These are phyloP conservation scores for Ailuropoda melanoleuca DNA, from an alignment of 2,113 vertebrate species.

Conservation along the genomic window DNA sequence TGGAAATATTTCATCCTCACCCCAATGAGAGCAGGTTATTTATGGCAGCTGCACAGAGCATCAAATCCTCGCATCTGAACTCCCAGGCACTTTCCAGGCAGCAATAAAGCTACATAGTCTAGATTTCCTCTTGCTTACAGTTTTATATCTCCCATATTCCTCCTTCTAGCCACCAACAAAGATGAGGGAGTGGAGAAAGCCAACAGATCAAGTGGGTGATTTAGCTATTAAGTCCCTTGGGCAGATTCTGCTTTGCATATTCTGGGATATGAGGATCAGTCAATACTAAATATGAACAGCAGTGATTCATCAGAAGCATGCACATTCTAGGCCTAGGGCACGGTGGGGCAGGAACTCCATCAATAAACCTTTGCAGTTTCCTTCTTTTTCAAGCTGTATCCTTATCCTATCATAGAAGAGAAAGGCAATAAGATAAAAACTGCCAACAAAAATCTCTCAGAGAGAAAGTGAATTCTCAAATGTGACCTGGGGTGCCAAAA, in stretches of 20 bases:
- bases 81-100: conserved; percentile 35
- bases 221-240: conserved; percentile 45
- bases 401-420: neutral
- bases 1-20: conserved; percentile 68
- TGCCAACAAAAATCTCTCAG: conserved; percentile 10
- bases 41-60: conserved; percentile 52
- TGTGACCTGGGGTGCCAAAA: conserved; percentile 29
- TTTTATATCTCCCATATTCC: conserved; percentile 25
- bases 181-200: conserved; percentile 10
- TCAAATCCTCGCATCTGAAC: conserved; percentile 2
- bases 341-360: neutral
- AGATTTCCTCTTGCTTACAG: conserved; percentile 36
- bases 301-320: conserved; percentile 42
- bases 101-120: neutral
- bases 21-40: conserved; percentile 57
- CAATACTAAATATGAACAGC: conserved; percentile 51
- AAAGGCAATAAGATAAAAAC: conserved; percentile 38
- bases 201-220: conserved; percentile 55
- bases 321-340: neutral
- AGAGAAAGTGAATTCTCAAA: conserved; percentile 57
- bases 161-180: conserved; percentile 48
- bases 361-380: conserved; percentile 12
- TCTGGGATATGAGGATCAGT: conserved; percentile 1
- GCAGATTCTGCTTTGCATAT: conserved; percentile 42
- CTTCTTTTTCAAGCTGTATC: conserved; percentile 32